Conservation (phyloP, 2,113 vertebrate species). For the Cettia cetti region DNA sequence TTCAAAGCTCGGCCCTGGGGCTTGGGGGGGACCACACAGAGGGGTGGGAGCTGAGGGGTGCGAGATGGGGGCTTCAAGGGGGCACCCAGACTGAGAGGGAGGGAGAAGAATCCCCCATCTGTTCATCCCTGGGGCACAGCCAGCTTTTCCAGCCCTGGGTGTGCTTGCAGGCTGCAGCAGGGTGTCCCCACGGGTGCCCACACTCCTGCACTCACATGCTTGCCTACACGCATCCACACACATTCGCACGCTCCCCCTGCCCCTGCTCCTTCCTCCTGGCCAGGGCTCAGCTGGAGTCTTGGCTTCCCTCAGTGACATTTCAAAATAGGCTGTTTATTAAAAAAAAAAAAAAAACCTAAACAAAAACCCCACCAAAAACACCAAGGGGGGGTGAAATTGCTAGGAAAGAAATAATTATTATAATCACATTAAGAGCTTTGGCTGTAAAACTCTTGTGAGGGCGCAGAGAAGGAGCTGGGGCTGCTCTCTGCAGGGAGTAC, state of each 20-base stretch:
- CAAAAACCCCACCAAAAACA: neutral
- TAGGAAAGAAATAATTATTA: slow-evolving; percentile 75
- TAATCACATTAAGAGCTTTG: slow-evolving; percentile 74
- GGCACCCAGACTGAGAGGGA: neutral
- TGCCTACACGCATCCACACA: neutral
- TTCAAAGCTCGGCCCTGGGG: slow-evolving; percentile 54
- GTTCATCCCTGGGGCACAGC: neutral
- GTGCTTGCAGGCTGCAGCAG: rapidly evolving
- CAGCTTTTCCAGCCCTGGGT: neutral
- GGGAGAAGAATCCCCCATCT: neutral
- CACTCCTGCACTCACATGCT: neutral
- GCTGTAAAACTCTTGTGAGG: slow-evolving; percentile 64
- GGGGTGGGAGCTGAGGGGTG: slow-evolving; percentile 14
- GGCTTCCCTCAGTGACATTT: slow-evolving; percentile 49
- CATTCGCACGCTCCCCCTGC: neutral
- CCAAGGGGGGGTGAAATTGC: neutral
- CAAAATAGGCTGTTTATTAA: slow-evolving; percentile 65
- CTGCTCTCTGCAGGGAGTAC: neutral
- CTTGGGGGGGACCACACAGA: slow-evolving; percentile 57
- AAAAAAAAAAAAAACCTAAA: neutral
- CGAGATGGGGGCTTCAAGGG: neutral
- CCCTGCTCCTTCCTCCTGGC: neutral
- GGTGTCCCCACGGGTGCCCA: neutral
- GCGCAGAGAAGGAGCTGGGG: neutral
- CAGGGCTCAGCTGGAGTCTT: slow-evolving; percentile 48